phyloP scores from a whole-genome alignment of 2,888 invertebrate species.

The Caenorhabditis sp. region DNA sequence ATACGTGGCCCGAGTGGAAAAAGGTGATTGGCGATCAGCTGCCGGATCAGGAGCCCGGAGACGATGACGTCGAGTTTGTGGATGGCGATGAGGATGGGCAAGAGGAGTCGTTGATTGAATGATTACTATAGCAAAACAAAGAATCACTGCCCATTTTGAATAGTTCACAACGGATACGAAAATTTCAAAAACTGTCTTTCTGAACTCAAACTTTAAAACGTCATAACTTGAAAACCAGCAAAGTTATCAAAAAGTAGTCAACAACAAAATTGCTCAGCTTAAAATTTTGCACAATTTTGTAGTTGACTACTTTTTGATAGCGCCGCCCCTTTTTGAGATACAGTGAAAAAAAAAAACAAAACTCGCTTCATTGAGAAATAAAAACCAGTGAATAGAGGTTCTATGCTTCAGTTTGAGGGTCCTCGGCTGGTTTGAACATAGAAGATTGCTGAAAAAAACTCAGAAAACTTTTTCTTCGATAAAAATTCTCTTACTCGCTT shows the following conservation, averaged over 20 bases:
- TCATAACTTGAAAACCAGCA: too few species aligned
- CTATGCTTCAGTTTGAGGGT: too few species aligned
- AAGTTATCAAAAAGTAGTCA: too few species aligned
- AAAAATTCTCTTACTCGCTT: constrained; percentile 3
- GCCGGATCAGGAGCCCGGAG: constrained; percentile 40
- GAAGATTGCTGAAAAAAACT: too few species aligned
- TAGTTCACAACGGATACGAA: too few species aligned
- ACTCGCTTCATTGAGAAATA: not conserved
- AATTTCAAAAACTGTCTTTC: too few species aligned
- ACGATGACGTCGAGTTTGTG: constrained; percentile 20
- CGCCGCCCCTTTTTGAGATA: not conserved
- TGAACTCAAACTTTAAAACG: too few species aligned
- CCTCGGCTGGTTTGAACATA: too few species aligned
- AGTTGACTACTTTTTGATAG: not conserved
- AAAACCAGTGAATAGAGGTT: not conserved
- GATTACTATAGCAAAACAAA: constrained; percentile 13
- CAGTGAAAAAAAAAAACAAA: not conserved
- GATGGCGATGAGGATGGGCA: constrained; percentile 3
- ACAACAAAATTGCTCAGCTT: too few species aligned
- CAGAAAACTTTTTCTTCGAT: too few species aligned
- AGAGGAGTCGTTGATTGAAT: not conserved
- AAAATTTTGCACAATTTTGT: too few species aligned
- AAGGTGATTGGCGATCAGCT: constrained; percentile 27
- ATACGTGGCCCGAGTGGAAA: constrained; percentile 37
- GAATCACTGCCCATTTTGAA: too few species aligned